phyloP scores from a whole-genome alignment of 2,113 vertebrate genomes.

The Corythaixoides concolor region DNA sequence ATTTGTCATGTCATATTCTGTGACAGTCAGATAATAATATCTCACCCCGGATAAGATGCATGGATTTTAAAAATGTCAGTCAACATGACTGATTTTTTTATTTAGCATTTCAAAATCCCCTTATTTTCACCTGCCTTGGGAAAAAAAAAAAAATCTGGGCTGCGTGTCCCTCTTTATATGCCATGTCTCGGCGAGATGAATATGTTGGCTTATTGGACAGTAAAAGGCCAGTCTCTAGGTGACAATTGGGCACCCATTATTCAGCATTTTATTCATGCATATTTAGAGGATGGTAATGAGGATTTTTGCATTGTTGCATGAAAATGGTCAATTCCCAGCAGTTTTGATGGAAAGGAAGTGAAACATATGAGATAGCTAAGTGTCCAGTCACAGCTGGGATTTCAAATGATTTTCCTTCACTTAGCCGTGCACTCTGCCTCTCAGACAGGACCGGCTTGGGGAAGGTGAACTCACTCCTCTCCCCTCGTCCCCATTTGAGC shows the following conservation, averaged over 20 bases:
- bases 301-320: constrained; percentile 98
- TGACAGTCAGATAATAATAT: constrained; percentile 94
- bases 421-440: constrained; percentile 36
- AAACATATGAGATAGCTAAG: constrained; percentile 73
- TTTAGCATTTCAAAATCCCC: constrained; percentile 92
- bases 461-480: constrained; percentile 31
- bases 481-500: constrained; percentile 33
- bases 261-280: constrained; percentile 96
- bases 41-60: constrained; percentile 89
- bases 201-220: constrained; percentile 95
- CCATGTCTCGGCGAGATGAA: constrained; percentile 88
- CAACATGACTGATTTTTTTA: constrained; percentile 89
- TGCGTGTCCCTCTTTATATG: constrained; percentile 82
- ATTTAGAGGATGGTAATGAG: constrained; percentile 99
- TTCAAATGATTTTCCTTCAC: constrained; percentile 64
- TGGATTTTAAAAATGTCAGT: constrained; percentile 94
- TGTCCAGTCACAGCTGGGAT: constrained; percentile 75
- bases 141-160: constrained; percentile 57
- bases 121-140: constrained; percentile 79
- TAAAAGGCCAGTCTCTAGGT: constrained; percentile 94
- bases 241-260: constrained; percentile 89
- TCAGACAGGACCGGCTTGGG: constrained; percentile 39
- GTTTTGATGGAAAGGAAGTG: constrained; percentile 83
- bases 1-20: constrained; percentile 88
- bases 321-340: constrained; percentile 89